These are phyloP conservation scores for Spicauda simplicius DNA, from an alignment of 2,888 invertebrate species.

Conservation along the genomic window DNA sequence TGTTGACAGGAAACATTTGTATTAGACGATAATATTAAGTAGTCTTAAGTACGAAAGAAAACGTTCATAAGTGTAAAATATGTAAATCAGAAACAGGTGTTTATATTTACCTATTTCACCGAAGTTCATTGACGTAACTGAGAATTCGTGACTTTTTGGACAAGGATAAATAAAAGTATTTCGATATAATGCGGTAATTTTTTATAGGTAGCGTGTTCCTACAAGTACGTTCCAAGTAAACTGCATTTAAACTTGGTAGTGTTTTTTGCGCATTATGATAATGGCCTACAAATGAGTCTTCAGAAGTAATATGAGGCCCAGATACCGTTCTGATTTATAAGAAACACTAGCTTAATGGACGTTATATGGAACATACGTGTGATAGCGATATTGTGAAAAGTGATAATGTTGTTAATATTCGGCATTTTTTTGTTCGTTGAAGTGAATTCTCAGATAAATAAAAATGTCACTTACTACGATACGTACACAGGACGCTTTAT, in stretches of 20 bases:
- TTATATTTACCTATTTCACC: no score
- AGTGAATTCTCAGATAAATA: not conserved
- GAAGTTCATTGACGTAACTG: no score
- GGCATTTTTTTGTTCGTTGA: not conserved
- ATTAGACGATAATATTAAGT: no score
- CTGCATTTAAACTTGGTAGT: not conserved
- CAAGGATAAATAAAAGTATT: not conserved
- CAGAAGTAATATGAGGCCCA: not conserved
- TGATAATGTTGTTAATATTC: not conserved
- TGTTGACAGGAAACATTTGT: no score
- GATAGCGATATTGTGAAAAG: not conserved
- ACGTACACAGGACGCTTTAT: not conserved
- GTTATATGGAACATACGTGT: not conserved
- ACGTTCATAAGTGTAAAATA: no score
- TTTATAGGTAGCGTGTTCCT: not conserved
- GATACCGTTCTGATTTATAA: no score
- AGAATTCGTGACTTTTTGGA: no score
- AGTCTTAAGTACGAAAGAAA: no score
- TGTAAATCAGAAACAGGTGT: no score
- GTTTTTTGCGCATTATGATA: not conserved
- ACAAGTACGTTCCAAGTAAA: not conserved
- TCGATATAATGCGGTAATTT: not conserved
- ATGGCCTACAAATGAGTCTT: not conserved
- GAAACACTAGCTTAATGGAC: not conserved
- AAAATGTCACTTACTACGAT: constrained; percentile 7